Evolutionary conservation across 2,888 invertebrate genomes (phyloP).

Genomic region (Scaptomyza cyrtandrae): DNA sequence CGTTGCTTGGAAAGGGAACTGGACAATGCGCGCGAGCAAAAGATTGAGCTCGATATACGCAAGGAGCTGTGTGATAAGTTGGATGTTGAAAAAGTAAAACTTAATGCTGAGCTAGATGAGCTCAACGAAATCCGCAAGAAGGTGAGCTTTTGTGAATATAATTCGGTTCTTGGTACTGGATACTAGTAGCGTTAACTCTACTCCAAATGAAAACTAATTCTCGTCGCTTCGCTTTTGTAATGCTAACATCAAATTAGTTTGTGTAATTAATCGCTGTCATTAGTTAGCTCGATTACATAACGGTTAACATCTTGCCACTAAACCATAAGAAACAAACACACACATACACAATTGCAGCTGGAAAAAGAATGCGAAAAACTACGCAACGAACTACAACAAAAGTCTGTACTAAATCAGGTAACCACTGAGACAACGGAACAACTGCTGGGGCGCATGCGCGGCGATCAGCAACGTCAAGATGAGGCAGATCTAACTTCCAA

Average conservation of each 20-base stretch:
- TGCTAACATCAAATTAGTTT: slow-evolving; percentile 16
- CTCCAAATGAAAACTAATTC: background rate
- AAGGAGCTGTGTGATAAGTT: slow-evolving; percentile 87
- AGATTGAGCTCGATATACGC: slow-evolving; percentile 87
- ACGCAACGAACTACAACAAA: slow-evolving; percentile 76
- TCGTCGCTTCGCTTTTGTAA: slow-evolving; percentile 10
- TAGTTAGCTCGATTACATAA: background rate
- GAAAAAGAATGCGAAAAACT: slow-evolving; percentile 85
- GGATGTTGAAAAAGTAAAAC: slow-evolving; percentile 88
- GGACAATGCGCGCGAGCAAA: slow-evolving; percentile 86
- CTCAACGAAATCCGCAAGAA: slow-evolving; percentile 83
- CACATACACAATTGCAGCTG: slow-evolving; percentile 82
- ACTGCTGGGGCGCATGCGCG: slow-evolving; percentile 86
- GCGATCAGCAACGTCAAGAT: slow-evolving; percentile 85
- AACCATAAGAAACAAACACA: slow-evolving; percentile 3
- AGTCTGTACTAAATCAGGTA: slow-evolving; percentile 71
- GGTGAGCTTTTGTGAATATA: slow-evolving; percentile 52
- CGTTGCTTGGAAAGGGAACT: slow-evolving; percentile 88
- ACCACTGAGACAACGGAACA: slow-evolving; percentile 86
- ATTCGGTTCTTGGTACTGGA: background rate
- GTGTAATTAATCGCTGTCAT: background rate
- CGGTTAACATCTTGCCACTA: background rate
- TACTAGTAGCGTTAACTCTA: background rate
- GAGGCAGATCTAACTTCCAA: slow-evolving; percentile 73
- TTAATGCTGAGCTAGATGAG: slow-evolving; percentile 86